phyloP scores from a whole-genome alignment of 2,888 invertebrate species.

The Rhamnusium bicolor region DNA sequence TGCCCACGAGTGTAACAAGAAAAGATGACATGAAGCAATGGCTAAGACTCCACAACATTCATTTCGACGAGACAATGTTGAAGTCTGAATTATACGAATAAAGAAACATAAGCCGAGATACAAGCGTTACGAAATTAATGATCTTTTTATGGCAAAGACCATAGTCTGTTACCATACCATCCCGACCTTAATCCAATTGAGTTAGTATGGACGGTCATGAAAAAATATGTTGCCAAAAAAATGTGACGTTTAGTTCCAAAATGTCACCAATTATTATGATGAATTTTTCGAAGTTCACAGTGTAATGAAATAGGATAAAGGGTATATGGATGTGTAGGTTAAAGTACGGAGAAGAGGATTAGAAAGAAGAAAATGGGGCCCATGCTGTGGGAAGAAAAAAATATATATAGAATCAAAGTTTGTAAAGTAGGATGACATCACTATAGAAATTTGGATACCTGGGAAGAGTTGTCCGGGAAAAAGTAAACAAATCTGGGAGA shows the following conservation, averaged over 20 bases:
- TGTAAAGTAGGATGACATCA: too few species aligned
- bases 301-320: too few species aligned
- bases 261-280: neutral
- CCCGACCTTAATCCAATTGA: neutral
- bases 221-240: neutral
- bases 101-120: slow-evolving; percentile 24
- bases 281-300: neutral
- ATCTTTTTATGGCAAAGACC: slow-evolving; percentile 7
- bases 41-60: slow-evolving; percentile 31
- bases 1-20: slow-evolving; percentile 7
- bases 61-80: slow-evolving; percentile 35
- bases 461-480: too few species aligned
- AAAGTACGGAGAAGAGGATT: too few species aligned
- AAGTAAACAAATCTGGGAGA: too few species aligned
- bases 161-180: neutral
- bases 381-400: too few species aligned
- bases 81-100: slow-evolving; percentile 39
- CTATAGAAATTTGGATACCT: too few species aligned
- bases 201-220: neutral
- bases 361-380: too few species aligned
- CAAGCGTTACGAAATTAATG: slow-evolving; percentile 14
- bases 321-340: too few species aligned
- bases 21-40: slow-evolving; percentile 32
- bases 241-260: neutral
- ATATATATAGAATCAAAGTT: too few species aligned